phyloP scores from a whole-genome alignment of 2,888 invertebrate genomes.

The Agriopis leucophaearia region DNA sequence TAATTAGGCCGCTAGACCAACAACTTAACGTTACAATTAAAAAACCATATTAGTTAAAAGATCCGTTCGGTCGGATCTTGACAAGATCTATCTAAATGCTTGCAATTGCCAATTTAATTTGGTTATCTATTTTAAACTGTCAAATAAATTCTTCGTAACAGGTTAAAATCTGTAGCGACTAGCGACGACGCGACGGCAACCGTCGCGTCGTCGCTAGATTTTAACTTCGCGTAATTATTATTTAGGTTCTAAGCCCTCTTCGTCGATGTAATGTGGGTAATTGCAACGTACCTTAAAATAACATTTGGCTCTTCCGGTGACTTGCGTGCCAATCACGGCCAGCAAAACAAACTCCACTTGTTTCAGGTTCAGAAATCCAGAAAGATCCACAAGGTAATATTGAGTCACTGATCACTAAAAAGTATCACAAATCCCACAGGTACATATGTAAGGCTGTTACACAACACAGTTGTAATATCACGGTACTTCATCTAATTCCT shows the following conservation, averaged over 20 bases:
- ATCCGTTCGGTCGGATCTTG: too few relatives aligned
- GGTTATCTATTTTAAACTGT: too few relatives aligned
- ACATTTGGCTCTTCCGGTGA: conserved; percentile 81
- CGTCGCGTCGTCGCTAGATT: not conserved
- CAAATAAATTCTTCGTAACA: too few relatives aligned
- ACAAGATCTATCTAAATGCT: too few relatives aligned
- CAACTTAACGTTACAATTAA: too few relatives aligned
- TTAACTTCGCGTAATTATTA: not conserved
- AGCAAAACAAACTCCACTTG: conserved; percentile 56
- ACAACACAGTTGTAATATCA: conserved; percentile 43
- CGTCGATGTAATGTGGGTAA: conserved; percentile 35
- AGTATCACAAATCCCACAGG: conserved; percentile 48
- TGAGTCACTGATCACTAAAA: conserved; percentile 22
- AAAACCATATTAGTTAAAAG: too few relatives aligned
- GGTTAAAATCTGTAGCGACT: too few relatives aligned
- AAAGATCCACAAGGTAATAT: conserved; percentile 43
- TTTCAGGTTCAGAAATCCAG: conserved; percentile 36
- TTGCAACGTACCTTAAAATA: conserved; percentile 75
- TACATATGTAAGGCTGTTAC: conserved; percentile 43
- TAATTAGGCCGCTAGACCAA: too few relatives aligned
- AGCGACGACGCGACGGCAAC: too few relatives aligned
- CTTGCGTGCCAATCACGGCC: conserved; percentile 69
- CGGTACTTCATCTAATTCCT: conserved; percentile 7
- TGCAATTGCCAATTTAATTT: too few relatives aligned
- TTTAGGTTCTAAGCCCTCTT: conserved; percentile 14